Evolutionary conservation across 2,888 invertebrate species (phyloP).

Genomic region (Melanostoma scalare): DNA sequence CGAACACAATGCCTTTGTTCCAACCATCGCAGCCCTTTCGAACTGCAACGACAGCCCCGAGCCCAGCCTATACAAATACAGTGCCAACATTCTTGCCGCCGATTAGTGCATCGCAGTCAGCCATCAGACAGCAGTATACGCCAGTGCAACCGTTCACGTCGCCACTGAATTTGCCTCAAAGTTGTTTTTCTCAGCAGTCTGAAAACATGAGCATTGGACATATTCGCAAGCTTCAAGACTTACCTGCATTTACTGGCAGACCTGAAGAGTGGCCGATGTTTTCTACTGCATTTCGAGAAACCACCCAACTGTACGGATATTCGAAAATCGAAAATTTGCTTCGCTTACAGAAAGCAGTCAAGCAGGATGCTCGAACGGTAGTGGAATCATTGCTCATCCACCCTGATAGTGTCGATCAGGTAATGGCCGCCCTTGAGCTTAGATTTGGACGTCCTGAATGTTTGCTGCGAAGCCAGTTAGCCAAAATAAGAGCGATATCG

Average conservation of each 20-base stretch:
- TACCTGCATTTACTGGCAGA: constrained; percentile 35
- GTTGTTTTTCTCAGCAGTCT: constrained; percentile 19
- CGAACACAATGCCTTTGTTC: neutral
- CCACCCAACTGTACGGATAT: neutral
- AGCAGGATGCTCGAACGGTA: constrained; percentile 15
- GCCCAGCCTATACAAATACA: constrained; percentile 24
- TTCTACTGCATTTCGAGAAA: too few relatives aligned
- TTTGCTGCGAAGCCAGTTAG: constrained; percentile 31
- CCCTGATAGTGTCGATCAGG: constrained; percentile 30
- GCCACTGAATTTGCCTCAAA: constrained; percentile 10
- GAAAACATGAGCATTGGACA: constrained; percentile 16
- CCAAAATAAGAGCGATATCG: constrained; percentile 33
- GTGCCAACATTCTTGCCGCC: constrained; percentile 36
- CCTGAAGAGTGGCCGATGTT: constrained; percentile 47
- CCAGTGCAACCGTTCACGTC: constrained; percentile 14
- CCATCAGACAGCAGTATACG: constrained; percentile 12
- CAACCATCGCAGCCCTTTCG: constrained; percentile 1
- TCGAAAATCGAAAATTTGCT: constrained; percentile 42
- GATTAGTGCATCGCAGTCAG: constrained; percentile 24
- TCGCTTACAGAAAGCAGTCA: constrained; percentile 36
- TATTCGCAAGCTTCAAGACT: constrained; percentile 24
- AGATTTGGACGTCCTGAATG: constrained; percentile 43
- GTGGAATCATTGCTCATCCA: constrained; percentile 46
- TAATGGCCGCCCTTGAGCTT: constrained; percentile 36
- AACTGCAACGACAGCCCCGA: constrained; percentile 9